Evolutionary conservation across 2,888 invertebrate genomes (phyloP).

Genomic region (Hecatera dysodea): DNA sequence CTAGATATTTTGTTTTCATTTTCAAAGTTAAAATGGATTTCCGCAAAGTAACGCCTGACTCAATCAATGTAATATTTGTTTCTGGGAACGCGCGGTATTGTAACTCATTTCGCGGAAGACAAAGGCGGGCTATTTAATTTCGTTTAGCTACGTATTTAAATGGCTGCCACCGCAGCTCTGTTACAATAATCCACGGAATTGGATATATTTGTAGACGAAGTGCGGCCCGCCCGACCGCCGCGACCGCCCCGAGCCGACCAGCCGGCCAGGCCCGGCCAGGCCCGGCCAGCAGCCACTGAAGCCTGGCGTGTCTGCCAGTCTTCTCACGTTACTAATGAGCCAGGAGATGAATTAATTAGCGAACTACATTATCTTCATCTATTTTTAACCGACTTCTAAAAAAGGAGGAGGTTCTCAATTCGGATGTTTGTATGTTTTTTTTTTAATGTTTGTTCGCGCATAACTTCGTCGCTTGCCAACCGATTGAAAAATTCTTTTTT

Average conservation of each 20-base stretch:
- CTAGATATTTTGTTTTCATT: too few relatives aligned
- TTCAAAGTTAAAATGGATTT: too few relatives aligned
- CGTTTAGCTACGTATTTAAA: constrained; percentile 23
- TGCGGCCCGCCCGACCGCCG: background rate
- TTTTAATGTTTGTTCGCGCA: too few relatives aligned
- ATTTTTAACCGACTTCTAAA: too few relatives aligned
- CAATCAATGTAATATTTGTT: constrained; percentile 26
- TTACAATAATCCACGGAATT: constrained; percentile 2
- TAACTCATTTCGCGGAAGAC: background rate
- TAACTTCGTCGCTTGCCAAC: too few relatives aligned
- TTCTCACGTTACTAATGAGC: constrained; percentile 9
- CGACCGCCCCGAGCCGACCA: too few relatives aligned
- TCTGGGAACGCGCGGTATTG: constrained; percentile 1
- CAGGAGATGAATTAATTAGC: constrained; percentile 4
- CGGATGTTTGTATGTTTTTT: too few relatives aligned
- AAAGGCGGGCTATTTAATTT: constrained; percentile 25
- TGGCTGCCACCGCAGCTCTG: constrained; percentile 15
- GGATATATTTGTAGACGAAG: constrained; percentile 1
- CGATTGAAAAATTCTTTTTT: too few relatives aligned
- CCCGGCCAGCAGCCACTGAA: background rate
- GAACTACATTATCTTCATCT: background rate
- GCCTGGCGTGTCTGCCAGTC: constrained; percentile 1
- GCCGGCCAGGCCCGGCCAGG: background rate
- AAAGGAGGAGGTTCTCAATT: too few relatives aligned
- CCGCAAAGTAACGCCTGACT: too few relatives aligned